Percentiles rank a stretch among this genome's conserved stretches.
These are phyloP conservation scores for Hermaeophaga mercurialis DNA, from an alignment of 2,888 invertebrate species.

Conservation along the genomic window DNA sequence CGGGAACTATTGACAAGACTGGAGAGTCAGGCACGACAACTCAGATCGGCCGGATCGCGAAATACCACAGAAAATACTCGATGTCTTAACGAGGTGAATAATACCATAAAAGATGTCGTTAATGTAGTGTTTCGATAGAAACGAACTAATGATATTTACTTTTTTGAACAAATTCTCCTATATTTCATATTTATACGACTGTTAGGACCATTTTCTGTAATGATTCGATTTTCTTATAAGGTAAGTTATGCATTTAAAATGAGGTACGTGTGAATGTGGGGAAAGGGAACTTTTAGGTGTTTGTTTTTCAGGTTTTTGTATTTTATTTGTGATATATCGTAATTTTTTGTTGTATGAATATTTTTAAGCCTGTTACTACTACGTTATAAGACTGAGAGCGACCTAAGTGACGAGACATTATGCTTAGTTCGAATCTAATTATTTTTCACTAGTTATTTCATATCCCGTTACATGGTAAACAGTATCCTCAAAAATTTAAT, in stretches of 20 bases:
- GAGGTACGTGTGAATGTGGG: constrained; percentile 34
- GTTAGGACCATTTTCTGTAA: constrained; percentile 48
- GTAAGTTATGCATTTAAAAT: constrained; percentile 50
- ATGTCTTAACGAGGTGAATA: constrained; percentile 73
- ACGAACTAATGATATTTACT: background rate
- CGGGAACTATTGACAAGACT: constrained; percentile 74
- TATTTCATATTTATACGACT: constrained; percentile 44
- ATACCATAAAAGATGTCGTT: constrained; percentile 73
- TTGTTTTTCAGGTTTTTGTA: constrained; percentile 18
- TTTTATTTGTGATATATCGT: constrained; percentile 18
- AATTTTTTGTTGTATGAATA: no score
- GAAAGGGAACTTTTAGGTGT: constrained; percentile 34
- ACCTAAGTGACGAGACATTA: no score
- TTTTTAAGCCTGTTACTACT: no score
- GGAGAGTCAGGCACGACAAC: constrained; percentile 70
- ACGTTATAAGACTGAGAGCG: no score
- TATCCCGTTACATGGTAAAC: no score
- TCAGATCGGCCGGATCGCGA: constrained; percentile 72
- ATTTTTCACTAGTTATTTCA: no score
- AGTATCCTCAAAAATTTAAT: no score
- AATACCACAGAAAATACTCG: constrained; percentile 72
- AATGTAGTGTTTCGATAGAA: constrained; percentile 66
- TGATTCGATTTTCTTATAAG: constrained; percentile 42
- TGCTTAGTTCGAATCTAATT: no score
- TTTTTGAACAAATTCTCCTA: constrained; percentile 29